These are phyloP conservation scores for Eulimnadia texana DNA, from an alignment of 1,140 invertebrate species.

Conservation along the genomic window DNA sequence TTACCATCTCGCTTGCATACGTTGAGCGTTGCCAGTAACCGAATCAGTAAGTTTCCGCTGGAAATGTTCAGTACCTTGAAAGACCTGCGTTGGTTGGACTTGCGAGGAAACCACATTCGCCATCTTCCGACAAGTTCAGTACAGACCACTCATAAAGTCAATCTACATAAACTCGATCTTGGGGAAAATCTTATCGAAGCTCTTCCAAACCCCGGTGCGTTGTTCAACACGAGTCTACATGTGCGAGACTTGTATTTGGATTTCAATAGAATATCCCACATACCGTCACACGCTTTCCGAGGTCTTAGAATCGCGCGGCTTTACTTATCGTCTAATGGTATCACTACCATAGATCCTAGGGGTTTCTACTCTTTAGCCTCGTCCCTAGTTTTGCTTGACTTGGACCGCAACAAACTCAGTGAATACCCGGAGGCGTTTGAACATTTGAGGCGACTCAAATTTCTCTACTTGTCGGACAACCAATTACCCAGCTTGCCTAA, in stretches of 20 bases:
- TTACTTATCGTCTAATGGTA: constrained; percentile 59
- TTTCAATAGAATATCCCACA: constrained; percentile 48
- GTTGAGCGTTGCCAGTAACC: constrained; percentile 56
- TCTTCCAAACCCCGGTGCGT: constrained; percentile 27
- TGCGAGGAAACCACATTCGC: constrained; percentile 61
- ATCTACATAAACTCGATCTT: constrained; percentile 64
- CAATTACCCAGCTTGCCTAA: constrained; percentile 42
- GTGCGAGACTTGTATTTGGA: constrained; percentile 65
- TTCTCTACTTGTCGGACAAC: constrained; percentile 70
- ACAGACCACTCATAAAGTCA: constrained; percentile 29
- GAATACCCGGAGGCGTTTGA: constrained; percentile 49
- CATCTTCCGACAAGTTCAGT: constrained; percentile 43
- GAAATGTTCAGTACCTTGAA: constrained; percentile 42
- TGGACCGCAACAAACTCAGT: constrained; percentile 60
- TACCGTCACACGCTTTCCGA: constrained; percentile 47
- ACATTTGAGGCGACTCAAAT: constrained; percentile 48
- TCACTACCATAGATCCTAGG: constrained; percentile 46
- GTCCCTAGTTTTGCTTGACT: constrained; percentile 60
- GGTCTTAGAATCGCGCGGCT: constrained; percentile 53
- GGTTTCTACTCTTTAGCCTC: constrained; percentile 54
- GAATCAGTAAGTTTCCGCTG: constrained; percentile 49
- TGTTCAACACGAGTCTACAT: constrained; percentile 44
- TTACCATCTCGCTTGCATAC: constrained; percentile 50
- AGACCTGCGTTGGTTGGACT: constrained; percentile 52
- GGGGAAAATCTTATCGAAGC: constrained; percentile 59